Conservation (phyloP, 2,797 vertebrate genomes). For the Oryzias sinensis region DNA sequence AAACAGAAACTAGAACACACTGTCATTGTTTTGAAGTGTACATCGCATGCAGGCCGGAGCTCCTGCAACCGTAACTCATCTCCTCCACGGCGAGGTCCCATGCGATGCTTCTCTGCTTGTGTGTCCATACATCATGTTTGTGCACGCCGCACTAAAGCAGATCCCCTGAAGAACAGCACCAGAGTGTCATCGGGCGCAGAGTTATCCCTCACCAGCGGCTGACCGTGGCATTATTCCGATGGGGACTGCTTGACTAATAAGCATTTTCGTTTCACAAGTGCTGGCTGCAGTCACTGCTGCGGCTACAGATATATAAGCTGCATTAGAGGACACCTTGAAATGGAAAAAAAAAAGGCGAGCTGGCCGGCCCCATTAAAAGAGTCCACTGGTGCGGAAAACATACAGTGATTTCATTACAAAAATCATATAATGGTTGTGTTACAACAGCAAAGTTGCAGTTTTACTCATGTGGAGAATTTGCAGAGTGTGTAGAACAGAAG, state of each 20-base stretch:
- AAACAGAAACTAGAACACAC: slow-evolving; percentile 60
- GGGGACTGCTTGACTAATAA: slow-evolving; percentile 85
- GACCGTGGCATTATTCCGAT: slow-evolving; percentile 78
- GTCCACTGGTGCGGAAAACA: slow-evolving; percentile 73
- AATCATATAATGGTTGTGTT: slow-evolving; percentile 74
- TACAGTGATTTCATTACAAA: slow-evolving; percentile 72
- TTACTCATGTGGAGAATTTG: slow-evolving; percentile 35
- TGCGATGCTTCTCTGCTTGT: slow-evolving; percentile 65
- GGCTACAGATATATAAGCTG: slow-evolving; percentile 43
- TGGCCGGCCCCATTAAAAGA: slow-evolving; percentile 73
- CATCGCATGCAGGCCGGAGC: slow-evolving; percentile 41
- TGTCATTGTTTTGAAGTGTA: slow-evolving; percentile 64
- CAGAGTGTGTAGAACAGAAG: slow-evolving; percentile 46
- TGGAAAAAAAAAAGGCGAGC: slow-evolving; percentile 64
- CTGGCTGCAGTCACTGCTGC: slow-evolving; percentile 69
- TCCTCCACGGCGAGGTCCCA: slow-evolving; percentile 62
- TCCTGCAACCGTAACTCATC: slow-evolving; percentile 54
- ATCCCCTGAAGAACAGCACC: slow-evolving; percentile 71
- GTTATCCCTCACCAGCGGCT: slow-evolving; percentile 78
- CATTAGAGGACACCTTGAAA: slow-evolving; percentile 77
- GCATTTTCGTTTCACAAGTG: slow-evolving; percentile 77
- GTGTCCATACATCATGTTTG: slow-evolving; percentile 76
- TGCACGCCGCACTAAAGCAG: slow-evolving; percentile 52
- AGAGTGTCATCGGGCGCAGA: slow-evolving; percentile 69
- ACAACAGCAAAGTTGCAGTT: slow-evolving; percentile 66